Evolutionary conservation across 2,113 vertebrate species (phyloP).

Genomic region (Cettia cetti): DNA sequence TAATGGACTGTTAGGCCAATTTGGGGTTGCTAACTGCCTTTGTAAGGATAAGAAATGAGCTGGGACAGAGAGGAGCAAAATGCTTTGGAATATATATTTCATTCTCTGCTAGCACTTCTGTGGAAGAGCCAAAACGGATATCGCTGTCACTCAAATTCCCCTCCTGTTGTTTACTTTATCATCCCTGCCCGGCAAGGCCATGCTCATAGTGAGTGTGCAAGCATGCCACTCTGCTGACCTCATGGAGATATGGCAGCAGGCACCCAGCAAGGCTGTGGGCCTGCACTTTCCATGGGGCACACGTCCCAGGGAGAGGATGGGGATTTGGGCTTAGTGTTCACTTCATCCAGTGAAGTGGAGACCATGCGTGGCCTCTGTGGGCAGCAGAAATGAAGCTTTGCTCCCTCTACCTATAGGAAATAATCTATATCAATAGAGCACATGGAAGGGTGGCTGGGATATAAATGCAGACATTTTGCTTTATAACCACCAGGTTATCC

Average conservation of each 20-base stretch:
- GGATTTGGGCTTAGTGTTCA: not conserved
- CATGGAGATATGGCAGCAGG: not conserved
- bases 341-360: not conserved
- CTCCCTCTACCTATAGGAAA: not conserved
- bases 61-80: constrained; percentile 46
- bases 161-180: not conserved
- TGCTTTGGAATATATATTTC: not conserved
- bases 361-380: not conserved
- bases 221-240: not conserved
- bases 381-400: not conserved
- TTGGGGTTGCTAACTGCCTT: not conserved
- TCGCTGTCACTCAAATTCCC: not conserved
- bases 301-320: fast-evolving
- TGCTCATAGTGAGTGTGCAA: fast-evolving
- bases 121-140: constrained; percentile 1
- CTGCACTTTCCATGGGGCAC: not conserved
- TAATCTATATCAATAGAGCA: not conserved
- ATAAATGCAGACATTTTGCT: not conserved
- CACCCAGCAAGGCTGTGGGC: not conserved
- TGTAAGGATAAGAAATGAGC: constrained; percentile 46
- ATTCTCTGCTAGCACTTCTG: not conserved
- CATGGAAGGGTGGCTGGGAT: not conserved
- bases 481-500: not conserved
- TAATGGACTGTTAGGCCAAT: constrained; percentile 48
- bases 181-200: not conserved